These are phyloP conservation scores for Stichodactyla helianthus DNA, from an alignment of 64 coral and sea anemone species.

Conservation along the genomic window DNA sequence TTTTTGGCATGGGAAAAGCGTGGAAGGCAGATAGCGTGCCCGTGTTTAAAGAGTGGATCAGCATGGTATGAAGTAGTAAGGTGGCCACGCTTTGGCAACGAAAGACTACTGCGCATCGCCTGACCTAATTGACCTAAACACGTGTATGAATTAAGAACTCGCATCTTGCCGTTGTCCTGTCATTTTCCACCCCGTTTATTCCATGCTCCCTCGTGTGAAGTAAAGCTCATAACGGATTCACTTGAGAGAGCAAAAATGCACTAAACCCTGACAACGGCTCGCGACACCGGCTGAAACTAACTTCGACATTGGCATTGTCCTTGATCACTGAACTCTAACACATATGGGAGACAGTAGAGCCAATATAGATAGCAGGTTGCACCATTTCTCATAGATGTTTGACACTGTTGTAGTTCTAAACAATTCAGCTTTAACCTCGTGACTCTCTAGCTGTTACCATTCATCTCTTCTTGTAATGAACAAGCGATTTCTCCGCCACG, in stretches of 20 bases:
- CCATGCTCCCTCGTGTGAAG: background rate
- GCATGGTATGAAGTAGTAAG: background rate
- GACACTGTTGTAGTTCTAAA: background rate
- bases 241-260: background rate
- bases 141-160: background rate
- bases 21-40: background rate
- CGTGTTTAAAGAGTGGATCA: background rate
- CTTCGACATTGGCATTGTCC: background rate
- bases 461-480: background rate
- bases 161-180: background rate
- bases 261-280: conserved; percentile 7
- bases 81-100: background rate
- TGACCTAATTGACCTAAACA: background rate
- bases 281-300: background rate
- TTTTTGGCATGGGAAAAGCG: background rate
- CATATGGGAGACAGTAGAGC: background rate
- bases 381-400: background rate
- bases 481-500: background rate
- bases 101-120: background rate
- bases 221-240: background rate
- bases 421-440: background rate
- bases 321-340: background rate
- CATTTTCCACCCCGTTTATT: background rate
- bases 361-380: background rate
- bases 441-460: too few species aligned